Conservation (phyloP, 2,888 invertebrate genomes). For the Bombyx huttoni region DNA sequence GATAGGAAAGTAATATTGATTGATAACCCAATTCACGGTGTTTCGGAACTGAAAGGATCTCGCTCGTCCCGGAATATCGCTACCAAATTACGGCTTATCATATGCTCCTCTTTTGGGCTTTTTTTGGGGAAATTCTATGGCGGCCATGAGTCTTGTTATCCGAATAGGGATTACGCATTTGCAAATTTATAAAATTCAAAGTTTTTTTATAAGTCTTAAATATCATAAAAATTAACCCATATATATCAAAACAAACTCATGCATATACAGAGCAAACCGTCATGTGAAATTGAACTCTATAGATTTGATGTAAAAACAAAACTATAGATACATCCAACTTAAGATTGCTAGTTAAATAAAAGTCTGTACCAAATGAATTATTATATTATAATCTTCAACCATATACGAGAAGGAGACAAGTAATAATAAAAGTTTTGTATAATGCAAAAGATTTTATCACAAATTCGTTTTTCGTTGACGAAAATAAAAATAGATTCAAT, state of each 20-base stretch:
- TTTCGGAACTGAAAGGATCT: constrained; percentile 21
- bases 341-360: too few species aligned
- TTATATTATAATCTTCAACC: too few species aligned
- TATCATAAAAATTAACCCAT: too few species aligned
- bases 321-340: too few species aligned
- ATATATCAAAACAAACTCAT: too few species aligned
- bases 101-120: constrained; percentile 20
- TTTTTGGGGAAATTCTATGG: constrained; percentile 5
- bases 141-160: not conserved
- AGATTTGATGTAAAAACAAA: too few species aligned
- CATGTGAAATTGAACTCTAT: too few species aligned
- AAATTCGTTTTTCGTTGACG: not conserved
- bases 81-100: constrained; percentile 30
- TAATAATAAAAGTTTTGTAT: not conserved
- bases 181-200: too few species aligned
- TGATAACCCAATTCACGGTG: constrained; percentile 38
- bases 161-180: not conserved
- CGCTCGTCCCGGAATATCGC: constrained; percentile 14
- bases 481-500: constrained; percentile 30
- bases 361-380: too few species aligned
- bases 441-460: not conserved
- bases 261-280: too few species aligned
- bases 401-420: too few species aligned
- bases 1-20: constrained; percentile 41
- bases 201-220: too few species aligned